Conservation (phyloP, 2,888 invertebrate genomes). For the Watsonalla cultraria region DNA sequence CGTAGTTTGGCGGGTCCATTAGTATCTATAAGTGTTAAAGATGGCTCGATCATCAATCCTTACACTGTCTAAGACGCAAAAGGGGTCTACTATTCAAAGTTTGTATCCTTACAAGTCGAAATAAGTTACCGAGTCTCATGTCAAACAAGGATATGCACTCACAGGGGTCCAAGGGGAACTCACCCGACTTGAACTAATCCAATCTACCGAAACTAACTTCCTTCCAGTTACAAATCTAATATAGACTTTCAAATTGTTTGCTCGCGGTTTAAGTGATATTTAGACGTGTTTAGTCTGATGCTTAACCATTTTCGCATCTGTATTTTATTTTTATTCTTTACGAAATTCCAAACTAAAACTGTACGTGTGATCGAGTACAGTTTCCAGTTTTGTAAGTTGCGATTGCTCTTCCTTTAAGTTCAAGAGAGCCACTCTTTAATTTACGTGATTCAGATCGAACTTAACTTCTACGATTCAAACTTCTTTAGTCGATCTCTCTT, state of each 20-base stretch:
- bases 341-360: too few species aligned
- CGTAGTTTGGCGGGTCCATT: too few species aligned
- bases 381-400: too few species aligned
- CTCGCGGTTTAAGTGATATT: constrained; percentile 34
- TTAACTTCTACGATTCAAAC: too few species aligned
- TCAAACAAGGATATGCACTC: constrained; percentile 75
- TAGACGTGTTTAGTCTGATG: constrained; percentile 10
- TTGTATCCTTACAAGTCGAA: constrained; percentile 44
- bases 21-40: too few species aligned
- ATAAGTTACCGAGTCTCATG: constrained; percentile 65
- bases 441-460: too few species aligned
- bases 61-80: constrained; percentile 23
- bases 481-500: too few species aligned
- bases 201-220: constrained; percentile 52
- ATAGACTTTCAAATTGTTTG: constrained; percentile 29
- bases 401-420: too few species aligned
- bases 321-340: too few species aligned
- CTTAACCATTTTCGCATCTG: neutral
- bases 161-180: constrained; percentile 36
- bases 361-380: too few species aligned
- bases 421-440: too few species aligned
- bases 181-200: constrained; percentile 57
- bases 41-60: neutral
- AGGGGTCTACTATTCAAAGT: constrained; percentile 38
- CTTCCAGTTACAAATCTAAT: constrained; percentile 31